phyloP scores from a whole-genome alignment of 64 coral and sea anemone species.

The Montipora capricornis region DNA sequence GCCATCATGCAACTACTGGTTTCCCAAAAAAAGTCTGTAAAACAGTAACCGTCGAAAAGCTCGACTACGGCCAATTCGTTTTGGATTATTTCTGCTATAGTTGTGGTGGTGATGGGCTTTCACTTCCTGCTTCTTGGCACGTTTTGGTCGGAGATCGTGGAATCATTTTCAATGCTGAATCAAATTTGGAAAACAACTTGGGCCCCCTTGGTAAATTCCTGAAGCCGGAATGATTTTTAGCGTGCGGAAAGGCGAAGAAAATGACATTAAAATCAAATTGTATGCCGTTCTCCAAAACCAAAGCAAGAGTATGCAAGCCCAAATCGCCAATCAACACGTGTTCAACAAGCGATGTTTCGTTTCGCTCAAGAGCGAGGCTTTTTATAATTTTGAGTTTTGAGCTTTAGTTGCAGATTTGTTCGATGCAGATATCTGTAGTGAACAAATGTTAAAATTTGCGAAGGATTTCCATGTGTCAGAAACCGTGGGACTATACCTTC shows the following conservation, averaged over 20 bases:
- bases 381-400: slow-evolving; percentile 37
- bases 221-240: slow-evolving; percentile 32
- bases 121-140: slow-evolving; percentile 20
- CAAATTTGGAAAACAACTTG: slow-evolving; percentile 25
- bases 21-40: slow-evolving; percentile 7
- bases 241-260: slow-evolving; percentile 38
- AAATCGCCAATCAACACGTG: neutral
- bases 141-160: slow-evolving; percentile 34
- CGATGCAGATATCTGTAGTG: neutral
- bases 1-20: slow-evolving; percentile 45
- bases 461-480: neutral
- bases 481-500: neutral
- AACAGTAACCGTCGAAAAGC: neutral
- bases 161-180: slow-evolving; percentile 41
- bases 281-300: neutral
- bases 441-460: neutral
- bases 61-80: slow-evolving; percentile 1
- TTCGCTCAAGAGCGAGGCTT: slow-evolving; percentile 19
- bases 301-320: slow-evolving; percentile 23
- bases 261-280: slow-evolving; percentile 20
- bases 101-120: slow-evolving; percentile 8
- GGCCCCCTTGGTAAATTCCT: slow-evolving; percentile 18
- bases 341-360: neutral
- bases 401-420: neutral
- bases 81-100: slow-evolving; percentile 55